A percentile compares a stretch with the other conserved stretches of the same genome.
These are phyloP conservation scores for Coregonus suidteri DNA, from an alignment of 2,797 vertebrate species.

Conservation along the genomic window DNA sequence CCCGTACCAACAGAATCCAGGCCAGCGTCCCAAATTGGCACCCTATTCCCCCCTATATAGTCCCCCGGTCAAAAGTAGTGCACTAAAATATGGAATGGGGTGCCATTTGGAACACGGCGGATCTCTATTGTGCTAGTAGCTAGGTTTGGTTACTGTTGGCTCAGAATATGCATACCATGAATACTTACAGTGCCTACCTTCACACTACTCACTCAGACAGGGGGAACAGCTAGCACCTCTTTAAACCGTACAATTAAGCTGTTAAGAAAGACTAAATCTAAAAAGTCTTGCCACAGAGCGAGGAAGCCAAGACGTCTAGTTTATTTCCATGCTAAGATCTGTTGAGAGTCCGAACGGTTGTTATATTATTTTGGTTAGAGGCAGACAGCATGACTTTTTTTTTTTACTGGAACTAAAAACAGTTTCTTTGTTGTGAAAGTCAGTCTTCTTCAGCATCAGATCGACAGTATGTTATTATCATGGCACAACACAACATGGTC, in stretches of 20 bases:
- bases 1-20: slow-evolving; percentile 67
- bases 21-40: slow-evolving; percentile 24
- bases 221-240: slow-evolving; percentile 47
- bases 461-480: no score
- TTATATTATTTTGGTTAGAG: background rate
- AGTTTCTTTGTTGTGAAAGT: no score
- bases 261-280: slow-evolving; percentile 44
- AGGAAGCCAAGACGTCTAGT: slow-evolving; percentile 58
- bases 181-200: slow-evolving; percentile 56
- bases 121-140: slow-evolving; percentile 64
- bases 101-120: background rate
- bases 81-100: background rate
- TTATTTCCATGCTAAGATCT: slow-evolving; percentile 48
- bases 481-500: no score
- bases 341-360: slow-evolving; percentile 54
- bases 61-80: background rate
- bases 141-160: slow-evolving; percentile 76
- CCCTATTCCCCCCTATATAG: background rate
- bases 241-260: slow-evolving; percentile 64
- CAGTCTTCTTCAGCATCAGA: background rate
- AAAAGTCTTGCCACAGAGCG: slow-evolving; percentile 57
- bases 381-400: no score
- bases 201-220: slow-evolving; percentile 52
- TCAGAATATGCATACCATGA: slow-evolving; percentile 65
- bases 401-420: no score